Base-by-base conservation (phyloP, 2,113 vertebrate genomes). In the Chaetodon trifascialis region DNA sequence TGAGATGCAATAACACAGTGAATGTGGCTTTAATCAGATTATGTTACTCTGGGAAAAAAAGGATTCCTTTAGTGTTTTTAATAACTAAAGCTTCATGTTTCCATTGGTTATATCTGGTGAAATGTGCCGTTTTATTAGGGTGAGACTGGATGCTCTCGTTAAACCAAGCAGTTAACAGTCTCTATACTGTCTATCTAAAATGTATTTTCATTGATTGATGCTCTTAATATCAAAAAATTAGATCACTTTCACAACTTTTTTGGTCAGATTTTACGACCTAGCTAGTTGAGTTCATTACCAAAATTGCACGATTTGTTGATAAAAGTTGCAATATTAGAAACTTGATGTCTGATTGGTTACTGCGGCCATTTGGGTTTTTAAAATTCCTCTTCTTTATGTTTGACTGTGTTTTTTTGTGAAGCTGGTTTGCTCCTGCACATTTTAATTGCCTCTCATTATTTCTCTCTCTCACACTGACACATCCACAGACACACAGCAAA, bases 221-320 rank as follows among this genome's bases (percentile, higher is more conserved):
- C 49, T 74, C 83, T 83, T 73, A 83, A 89, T 73, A 83, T 66
- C n/a, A 0, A 68, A 63, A 52, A 54, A 30, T 17, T 2, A 10
- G 2, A 44, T 56, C 42, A 52, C 40, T 77, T 70, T 74, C 34
- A 21, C 14, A 49, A 72, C 9, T 38, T 49, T 36, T 78, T 51
- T 64, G 15, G 51, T 60, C 8, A 46, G 5, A 77, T 76, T 46
- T 30, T 54, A 15, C 55, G 23, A 36, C 34, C 12, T 54, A 19
- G 17, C 42, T 30, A 49, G 25, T 21, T 47, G 36, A 64, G 47
- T 74, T 77, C 19, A 51, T 65, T 1, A 66, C 15, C 16, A 58
- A 46, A 46, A 52, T 88, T 30, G 16, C 3, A 40, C 47, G n/a
- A n/a, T n/a, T n/a, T n/a, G 5, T 42, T 10, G 34, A 12, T 51